Conservation (phyloP, 2,888 invertebrate species). For the Peribatodes rhomboidaria region DNA sequence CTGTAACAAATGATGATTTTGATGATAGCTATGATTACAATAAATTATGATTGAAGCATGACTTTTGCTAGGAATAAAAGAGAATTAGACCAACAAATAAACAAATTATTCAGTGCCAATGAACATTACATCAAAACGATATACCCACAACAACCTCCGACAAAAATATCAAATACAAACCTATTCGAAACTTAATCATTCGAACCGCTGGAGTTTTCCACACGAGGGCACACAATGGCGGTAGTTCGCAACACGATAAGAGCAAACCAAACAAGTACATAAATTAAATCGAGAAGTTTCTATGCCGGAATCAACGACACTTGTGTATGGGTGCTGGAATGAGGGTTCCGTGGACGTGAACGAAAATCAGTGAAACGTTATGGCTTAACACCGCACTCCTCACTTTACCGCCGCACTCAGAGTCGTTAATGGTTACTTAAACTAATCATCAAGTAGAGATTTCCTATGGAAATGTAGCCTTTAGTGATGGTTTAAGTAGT, state of each 20-base stretch:
- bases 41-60: too few species aligned
- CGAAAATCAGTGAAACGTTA: background rate
- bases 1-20: too few species aligned
- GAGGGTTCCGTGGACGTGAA: constrained; percentile 46
- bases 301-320: constrained; percentile 73
- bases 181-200: constrained; percentile 59
- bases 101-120: background rate
- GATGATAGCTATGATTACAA: too few species aligned
- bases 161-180: constrained; percentile 44
- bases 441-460: too few species aligned
- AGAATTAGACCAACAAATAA: background rate
- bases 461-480: too few species aligned
- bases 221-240: constrained; percentile 53
- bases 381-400: too few species aligned
- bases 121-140: constrained; percentile 14
- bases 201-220: constrained; percentile 54
- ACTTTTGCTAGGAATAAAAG: background rate
- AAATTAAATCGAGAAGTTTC: constrained; percentile 83
- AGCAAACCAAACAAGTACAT: constrained; percentile 79
- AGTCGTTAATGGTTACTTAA: too few species aligned
- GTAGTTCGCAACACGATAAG: constrained; percentile 60
- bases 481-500: too few species aligned
- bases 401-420: too few species aligned
- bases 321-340: constrained; percentile 73
- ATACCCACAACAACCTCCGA: constrained; percentile 14